A percentile compares a stretch with the other conserved stretches of the same genome.
These are phyloP conservation scores for Aelia acuminata DNA, from an alignment of 2,888 invertebrate genomes.

Conservation along the genomic window DNA sequence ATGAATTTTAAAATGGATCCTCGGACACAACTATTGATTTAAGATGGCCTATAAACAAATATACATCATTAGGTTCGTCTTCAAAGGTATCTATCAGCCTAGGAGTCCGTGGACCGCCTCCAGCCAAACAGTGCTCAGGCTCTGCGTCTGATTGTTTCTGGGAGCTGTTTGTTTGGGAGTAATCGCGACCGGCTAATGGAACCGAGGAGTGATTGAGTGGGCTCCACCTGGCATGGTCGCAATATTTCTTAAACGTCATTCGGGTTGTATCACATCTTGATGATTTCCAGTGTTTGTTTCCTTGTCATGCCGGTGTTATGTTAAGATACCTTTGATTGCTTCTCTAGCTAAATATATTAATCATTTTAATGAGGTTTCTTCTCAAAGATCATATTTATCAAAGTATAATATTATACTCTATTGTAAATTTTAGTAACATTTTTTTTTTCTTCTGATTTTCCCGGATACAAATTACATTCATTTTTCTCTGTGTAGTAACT, in stretches of 20 bases:
- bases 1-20: slow-evolving; percentile 26
- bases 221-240: not conserved
- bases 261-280: slow-evolving; percentile 1
- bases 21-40: slow-evolving; percentile 24
- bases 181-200: slow-evolving; percentile 8
- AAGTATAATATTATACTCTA: too few species aligned
- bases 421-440: too few species aligned
- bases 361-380: not conserved
- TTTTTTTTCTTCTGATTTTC: too few species aligned
- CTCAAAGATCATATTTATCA: too few species aligned
- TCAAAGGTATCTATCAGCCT: not conserved
- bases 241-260: slow-evolving; percentile 16
- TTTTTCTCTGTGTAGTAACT: too few species aligned
- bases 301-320: not conserved
- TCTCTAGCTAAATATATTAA: not conserved
- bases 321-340: not conserved
- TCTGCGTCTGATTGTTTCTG: slow-evolving; percentile 3
- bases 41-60: slow-evolving; percentile 14
- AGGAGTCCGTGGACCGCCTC: not conserved
- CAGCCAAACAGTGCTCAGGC: not conserved
- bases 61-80: slow-evolving; percentile 10
- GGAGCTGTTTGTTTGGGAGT: slow-evolving; percentile 36
- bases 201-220: not conserved
- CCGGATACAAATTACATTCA: too few species aligned
- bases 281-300: not conserved